Conservation (phyloP, 2,113 vertebrate species). For the Recurvirostra avosetta region DNA sequence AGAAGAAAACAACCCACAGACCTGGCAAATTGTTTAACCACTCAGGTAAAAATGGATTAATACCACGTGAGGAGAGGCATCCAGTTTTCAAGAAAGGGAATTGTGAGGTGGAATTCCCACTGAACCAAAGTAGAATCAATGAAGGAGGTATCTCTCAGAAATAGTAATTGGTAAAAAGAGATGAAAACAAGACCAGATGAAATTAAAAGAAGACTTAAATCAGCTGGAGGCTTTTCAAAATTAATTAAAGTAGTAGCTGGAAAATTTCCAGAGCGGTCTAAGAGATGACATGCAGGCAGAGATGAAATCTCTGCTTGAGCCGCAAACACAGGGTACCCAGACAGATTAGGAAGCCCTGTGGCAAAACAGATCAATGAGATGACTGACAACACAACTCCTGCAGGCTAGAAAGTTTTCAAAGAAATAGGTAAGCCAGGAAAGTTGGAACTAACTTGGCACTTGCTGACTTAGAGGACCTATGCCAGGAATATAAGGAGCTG, state of each 20-base stretch:
- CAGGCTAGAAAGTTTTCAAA: conserved; percentile 38
- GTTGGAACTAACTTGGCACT: neutral
- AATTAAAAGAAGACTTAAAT: conserved; percentile 58
- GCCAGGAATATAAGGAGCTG: neutral
- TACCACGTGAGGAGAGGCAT: neutral
- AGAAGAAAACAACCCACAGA: conserved; percentile 40
- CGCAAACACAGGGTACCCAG: neutral
- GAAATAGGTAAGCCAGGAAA: conserved; percentile 11
- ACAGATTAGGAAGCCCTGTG: conserved; percentile 51
- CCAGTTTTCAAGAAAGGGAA: neutral
- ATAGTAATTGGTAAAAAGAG: conserved; percentile 36
- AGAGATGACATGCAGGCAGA: conserved; percentile 26
- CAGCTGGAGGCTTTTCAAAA: conserved; percentile 62
- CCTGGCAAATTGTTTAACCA: conserved; percentile 29
- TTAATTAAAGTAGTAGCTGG: conserved; percentile 54
- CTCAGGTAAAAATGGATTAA: conserved; percentile 56
- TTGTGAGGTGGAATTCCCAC: conserved; percentile 27
- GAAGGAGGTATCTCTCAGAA: neutral
- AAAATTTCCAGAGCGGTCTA: conserved; percentile 44
- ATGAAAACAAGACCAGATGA: conserved; percentile 50
- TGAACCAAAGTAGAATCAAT: conserved; percentile 30
- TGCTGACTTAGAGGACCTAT: neutral
- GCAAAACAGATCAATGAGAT: conserved; percentile 51
- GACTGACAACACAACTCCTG: conserved; percentile 29
- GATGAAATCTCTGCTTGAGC: conserved; percentile 55